Evolutionary conservation across 30 jellyfish, hydroid and myxozoan genomes (phyloP), one percentile per base, ranked within the genome.

Genomic region (Catostylus mosaicus): DNA sequence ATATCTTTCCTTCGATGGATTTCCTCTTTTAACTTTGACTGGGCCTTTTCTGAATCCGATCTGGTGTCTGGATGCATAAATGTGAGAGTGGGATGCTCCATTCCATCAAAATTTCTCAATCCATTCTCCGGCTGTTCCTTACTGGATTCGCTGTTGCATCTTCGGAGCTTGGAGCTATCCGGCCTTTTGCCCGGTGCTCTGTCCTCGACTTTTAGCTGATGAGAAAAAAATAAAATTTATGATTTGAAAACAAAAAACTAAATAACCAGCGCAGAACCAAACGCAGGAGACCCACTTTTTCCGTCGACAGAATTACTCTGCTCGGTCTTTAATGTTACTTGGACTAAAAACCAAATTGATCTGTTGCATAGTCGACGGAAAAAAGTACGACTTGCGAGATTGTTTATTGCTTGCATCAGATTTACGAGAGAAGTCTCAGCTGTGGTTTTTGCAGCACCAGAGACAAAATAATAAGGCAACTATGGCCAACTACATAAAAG

Each of bases 161-260:
- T 63, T 29, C 80, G 73, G 14, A 82, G 92, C 73, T 54, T 70
- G 0, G 92, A 67, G 38, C 80, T 52, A 23, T 73, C 83, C 22
- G 88, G 88, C 63, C 95, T 61, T 57, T 84, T 84, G 7, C 95
- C 95, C 3, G 95, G 95, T 23, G 95, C 95, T 45, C 95, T 40
- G 57, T 84, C 95, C 18, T 84, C 95, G 33, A 80, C 88, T 51
- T 84, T 70, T 1, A 84, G 82, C 95, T 84, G 52, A 59, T 59
- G 71, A 59, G 11, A 27, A 34, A 32, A 22, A 67, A 30, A 47
- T 18, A 26, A 38, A 23, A n/a, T 20, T 32, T n/a, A n/a, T n/a
- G 77, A 6, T 16, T 6, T 67, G 32, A 67, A 62, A 67, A 34
- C 40, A 71, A 30, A 38, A 27, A 46, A 43, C 1, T 22, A 20